Conservation (phyloP, 2,888 invertebrate genomes). For the Criorhina ranunculi region DNA sequence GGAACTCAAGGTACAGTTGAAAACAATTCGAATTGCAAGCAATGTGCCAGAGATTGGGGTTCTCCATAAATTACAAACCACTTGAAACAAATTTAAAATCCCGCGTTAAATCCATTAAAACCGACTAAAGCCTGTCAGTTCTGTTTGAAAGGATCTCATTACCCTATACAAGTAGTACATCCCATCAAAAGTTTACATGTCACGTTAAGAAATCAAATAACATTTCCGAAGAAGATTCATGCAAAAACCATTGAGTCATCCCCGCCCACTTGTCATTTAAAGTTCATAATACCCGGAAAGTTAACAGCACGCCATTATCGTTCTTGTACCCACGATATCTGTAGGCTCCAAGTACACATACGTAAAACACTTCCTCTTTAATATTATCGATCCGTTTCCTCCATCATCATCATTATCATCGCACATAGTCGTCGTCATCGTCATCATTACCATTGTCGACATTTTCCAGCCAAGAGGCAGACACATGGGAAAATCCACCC, state of each 20-base stretch:
- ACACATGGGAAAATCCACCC: conserved; percentile 73
- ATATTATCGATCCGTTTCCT: conserved; percentile 78
- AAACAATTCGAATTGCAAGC: too few relatives aligned
- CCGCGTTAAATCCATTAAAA: too few relatives aligned
- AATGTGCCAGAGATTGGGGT: too few relatives aligned
- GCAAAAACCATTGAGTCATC: conserved; percentile 54
- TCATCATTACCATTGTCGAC: conserved; percentile 50
- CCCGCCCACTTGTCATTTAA: conserved; percentile 45
- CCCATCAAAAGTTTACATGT: too few relatives aligned
- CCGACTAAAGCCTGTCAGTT: too few relatives aligned
- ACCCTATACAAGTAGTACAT: too few relatives aligned
- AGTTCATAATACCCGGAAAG: conserved; percentile 46
- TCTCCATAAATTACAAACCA: too few relatives aligned
- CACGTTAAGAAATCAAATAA: neutral
- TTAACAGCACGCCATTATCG: conserved; percentile 33
- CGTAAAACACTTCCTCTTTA: conserved; percentile 76
- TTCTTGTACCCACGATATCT: conserved; percentile 4
- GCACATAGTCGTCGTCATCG: conserved; percentile 10
- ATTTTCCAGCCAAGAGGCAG: conserved; percentile 72
- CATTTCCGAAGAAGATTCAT: conserved; percentile 12
- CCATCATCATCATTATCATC: conserved; percentile 40
- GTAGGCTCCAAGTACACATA: conserved; percentile 26
- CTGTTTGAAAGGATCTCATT: too few relatives aligned
- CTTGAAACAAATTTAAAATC: too few relatives aligned
- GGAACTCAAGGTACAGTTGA: too few relatives aligned